Conservation (phyloP, 2,113 vertebrate genomes). For the Eurypyga helias region DNA sequence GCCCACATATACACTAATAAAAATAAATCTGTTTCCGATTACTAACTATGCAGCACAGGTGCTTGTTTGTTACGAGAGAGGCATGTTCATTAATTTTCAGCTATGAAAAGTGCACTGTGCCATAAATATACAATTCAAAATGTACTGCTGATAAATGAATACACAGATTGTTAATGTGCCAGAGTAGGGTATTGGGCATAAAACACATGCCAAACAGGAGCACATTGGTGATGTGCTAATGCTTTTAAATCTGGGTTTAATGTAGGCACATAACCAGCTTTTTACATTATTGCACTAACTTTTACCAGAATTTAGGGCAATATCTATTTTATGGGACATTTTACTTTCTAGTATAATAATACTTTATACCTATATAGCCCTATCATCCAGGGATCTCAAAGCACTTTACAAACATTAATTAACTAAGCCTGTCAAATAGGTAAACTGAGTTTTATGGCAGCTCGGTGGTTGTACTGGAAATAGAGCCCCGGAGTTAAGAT, state of each 20-base stretch:
- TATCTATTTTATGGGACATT: constrained; percentile 67
- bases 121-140: constrained; percentile 98
- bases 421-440: constrained; percentile 74
- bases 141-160: constrained; percentile 98
- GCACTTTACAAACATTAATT: constrained; percentile 75
- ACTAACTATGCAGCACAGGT: constrained; percentile 99
- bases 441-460: constrained; percentile 71
- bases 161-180: constrained; percentile 98
- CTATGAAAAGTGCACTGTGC: constrained; percentile 98
- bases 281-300: constrained; percentile 64
- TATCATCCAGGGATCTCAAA: constrained; percentile 70
- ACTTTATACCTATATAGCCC: constrained; percentile 72
- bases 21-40: constrained; percentile 99
- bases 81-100: constrained; percentile 99
- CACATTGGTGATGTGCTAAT: constrained; percentile 86
- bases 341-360: constrained; percentile 70
- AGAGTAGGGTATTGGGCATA: constrained; percentile 90
- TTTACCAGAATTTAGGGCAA: constrained; percentile 74
- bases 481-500: constrained; percentile 30
- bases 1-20: constrained; percentile 97
- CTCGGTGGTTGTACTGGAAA: constrained; percentile 42
- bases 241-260: constrained; percentile 79
- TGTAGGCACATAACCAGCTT: constrained; percentile 69
- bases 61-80: constrained; percentile 99
- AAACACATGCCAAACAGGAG: constrained; percentile 87